Percentiles rank a stretch among this genome's conserved stretches.
Conservation (phyloP, 92 coral and sea anemone species). For the Phenganax marumi region DNA sequence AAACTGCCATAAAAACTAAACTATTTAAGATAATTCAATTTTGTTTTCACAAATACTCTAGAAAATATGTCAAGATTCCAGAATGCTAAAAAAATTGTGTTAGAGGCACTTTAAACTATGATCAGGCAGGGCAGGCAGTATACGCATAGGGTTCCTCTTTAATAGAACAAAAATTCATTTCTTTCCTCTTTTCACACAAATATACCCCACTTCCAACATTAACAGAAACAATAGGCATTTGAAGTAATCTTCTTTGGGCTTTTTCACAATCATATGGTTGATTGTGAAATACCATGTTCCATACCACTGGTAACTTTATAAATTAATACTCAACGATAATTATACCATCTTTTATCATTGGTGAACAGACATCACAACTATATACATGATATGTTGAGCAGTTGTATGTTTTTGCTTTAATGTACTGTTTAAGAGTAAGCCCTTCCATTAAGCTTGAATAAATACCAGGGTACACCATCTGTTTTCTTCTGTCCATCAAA, state of each 20-base stretch:
- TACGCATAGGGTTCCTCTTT: no score
- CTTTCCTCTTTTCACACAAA: slow-evolving; percentile 15
- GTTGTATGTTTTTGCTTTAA: slow-evolving; percentile 55
- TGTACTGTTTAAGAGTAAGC: slow-evolving; percentile 56
- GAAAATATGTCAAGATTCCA: no score
- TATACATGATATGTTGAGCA: slow-evolving; percentile 56
- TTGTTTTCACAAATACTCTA: no score
- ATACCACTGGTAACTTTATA: slow-evolving; percentile 52
- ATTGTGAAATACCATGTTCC: slow-evolving; percentile 42
- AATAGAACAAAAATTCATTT: slow-evolving; percentile 1
- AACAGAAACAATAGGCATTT: slow-evolving; percentile 24
- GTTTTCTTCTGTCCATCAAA: slow-evolving; percentile 47
- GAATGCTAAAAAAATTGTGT: no score
- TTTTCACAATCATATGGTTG: slow-evolving; percentile 15
- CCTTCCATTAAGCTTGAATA: slow-evolving; percentile 61
- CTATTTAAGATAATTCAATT: no score
- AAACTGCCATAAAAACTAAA: no score
- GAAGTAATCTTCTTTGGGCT: slow-evolving; percentile 16
- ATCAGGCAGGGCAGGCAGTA: no score
- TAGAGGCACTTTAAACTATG: no score
- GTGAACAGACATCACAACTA: slow-evolving; percentile 41
- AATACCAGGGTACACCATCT: slow-evolving; percentile 49
- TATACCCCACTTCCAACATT: slow-evolving; percentile 8
- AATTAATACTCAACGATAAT: slow-evolving; percentile 50
- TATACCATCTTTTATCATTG: slow-evolving; percentile 56